These are phyloP conservation scores for Seriola dumerili DNA, from an alignment of 2,113 vertebrate species.

Conservation along the genomic window DNA sequence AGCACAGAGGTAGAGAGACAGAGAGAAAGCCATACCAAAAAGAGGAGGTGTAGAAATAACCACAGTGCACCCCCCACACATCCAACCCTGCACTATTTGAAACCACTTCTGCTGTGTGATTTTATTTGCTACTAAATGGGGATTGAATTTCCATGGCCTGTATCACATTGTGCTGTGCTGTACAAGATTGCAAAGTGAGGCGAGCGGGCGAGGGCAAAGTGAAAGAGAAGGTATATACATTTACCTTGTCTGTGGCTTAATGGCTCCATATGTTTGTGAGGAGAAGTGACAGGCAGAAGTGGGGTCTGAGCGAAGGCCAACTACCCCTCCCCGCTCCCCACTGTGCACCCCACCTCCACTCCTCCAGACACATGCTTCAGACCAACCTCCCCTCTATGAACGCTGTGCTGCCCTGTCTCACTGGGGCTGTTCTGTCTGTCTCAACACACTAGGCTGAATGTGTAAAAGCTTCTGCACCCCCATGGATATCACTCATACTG, in stretches of 20 bases:
- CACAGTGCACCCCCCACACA: conserved; percentile 59
- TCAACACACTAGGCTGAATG: conserved; percentile 65
- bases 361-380: conserved; percentile 72
- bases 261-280: conserved; percentile 87
- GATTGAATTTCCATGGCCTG: conserved; percentile 86
- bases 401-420: conserved; percentile 50
- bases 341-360: conserved; percentile 53
- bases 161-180: conserved; percentile 87
- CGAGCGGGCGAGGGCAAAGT: conserved; percentile 65
- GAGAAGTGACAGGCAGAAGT: conserved; percentile 87
- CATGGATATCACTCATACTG: conserved; percentile 71
- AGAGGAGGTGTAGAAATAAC: conserved; percentile 81
- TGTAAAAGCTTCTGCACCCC: conserved; percentile 70
- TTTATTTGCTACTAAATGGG: conserved; percentile 84
- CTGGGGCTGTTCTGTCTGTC: conserved; percentile 67
- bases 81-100: conserved; percentile 80
- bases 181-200: conserved; percentile 84
- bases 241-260: conserved; percentile 86
- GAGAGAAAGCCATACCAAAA: conserved; percentile 73
- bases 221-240: conserved; percentile 83
- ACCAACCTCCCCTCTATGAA: conserved; percentile 53
- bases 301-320: conserved; percentile 84
- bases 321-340: conserved; percentile 58
- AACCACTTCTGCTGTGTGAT: conserved; percentile 84
- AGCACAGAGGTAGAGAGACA: conserved; percentile 59